Conservation (phyloP, 1,140 invertebrate species). For the Drosophila bifasciata region DNA sequence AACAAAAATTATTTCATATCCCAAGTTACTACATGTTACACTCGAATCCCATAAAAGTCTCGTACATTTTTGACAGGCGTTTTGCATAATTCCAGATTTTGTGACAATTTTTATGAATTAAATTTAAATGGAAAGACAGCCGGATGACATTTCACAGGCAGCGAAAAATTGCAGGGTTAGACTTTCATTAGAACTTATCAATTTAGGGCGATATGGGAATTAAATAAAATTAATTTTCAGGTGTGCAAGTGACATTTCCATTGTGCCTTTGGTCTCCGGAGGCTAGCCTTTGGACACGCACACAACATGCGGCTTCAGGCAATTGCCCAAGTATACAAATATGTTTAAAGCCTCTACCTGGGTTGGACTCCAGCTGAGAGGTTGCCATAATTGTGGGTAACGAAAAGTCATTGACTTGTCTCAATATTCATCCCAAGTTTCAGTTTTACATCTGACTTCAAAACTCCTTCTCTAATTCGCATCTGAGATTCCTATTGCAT, state of each 20-base stretch:
- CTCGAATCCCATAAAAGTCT: constrained; percentile 21
- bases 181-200: constrained; percentile 24
- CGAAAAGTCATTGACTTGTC: constrained; percentile 60
- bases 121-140: constrained; percentile 35
- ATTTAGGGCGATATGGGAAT: too few relatives aligned
- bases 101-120: constrained; percentile 48
- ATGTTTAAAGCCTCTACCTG: background rate
- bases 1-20: too few relatives aligned
- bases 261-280: too few relatives aligned
- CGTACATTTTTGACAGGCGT: constrained; percentile 36
- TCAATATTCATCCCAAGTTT: constrained; percentile 8
- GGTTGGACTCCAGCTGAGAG: too few relatives aligned
- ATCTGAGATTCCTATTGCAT: too few relatives aligned
- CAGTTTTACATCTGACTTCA: too few relatives aligned
- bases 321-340: too few relatives aligned
- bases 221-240: constrained; percentile 46
- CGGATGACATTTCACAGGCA: background rate
- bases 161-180: background rate
- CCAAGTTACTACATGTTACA: too few relatives aligned
- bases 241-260: constrained; percentile 48
- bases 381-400: constrained; percentile 60
- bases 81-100: constrained; percentile 36
- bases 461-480: constrained; percentile 11
- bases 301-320: too few relatives aligned
- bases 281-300: background rate